Base-by-base conservation (phyloP, 2,113 vertebrate genomes). In the Tonatia bakeri region DNA sequence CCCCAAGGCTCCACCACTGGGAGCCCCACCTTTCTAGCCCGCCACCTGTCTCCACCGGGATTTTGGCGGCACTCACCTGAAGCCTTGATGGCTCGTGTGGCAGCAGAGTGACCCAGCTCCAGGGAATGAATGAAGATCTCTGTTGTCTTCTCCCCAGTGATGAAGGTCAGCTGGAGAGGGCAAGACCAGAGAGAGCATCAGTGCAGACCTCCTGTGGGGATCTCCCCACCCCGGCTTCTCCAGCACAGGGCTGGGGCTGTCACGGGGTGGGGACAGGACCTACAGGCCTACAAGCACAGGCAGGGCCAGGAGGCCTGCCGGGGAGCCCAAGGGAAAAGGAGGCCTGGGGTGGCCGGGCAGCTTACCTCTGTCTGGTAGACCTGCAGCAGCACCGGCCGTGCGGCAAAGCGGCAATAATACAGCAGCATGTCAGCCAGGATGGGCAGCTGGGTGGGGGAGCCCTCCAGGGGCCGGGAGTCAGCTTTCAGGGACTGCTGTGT, bases 91-190 rank as follows among this genome's bases (percentile, higher is more conserved):
- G 99, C 99, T 28, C 99, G 98, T 0, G 99, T 99, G 94, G 99
- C 99, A 0, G 99, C 99, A 0, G 99, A 99, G 98, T 99, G 99
- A 43, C 99, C 99, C 97, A 99, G 97, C 97, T 99, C 99, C 0
- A 99, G 98, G 6, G 99, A 99, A 87, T 99, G 99, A 88, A 99
- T 98, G 79, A 99, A 99, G 87, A 99, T 99, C 97, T 99, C 99
- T 0, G 99, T 99, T 56, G 98, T 99, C 96, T 98, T 99, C 95
- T 99, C 98, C 40, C 99, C 99, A 0, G 99, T 98, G 0, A 99
- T 98, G 94, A 99, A 98, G 4, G 99, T 99, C 97, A 99, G 96
- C 99, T 99, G 96, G 61, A 98, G 95, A 33, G 94, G 47, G 40
- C 19, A 20, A 59, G 56, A 31, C 56, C 6, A 1, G 0, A 10